Conservation (phyloP, 2,113 vertebrate genomes). For the Saccopteryx bilineata region DNA sequence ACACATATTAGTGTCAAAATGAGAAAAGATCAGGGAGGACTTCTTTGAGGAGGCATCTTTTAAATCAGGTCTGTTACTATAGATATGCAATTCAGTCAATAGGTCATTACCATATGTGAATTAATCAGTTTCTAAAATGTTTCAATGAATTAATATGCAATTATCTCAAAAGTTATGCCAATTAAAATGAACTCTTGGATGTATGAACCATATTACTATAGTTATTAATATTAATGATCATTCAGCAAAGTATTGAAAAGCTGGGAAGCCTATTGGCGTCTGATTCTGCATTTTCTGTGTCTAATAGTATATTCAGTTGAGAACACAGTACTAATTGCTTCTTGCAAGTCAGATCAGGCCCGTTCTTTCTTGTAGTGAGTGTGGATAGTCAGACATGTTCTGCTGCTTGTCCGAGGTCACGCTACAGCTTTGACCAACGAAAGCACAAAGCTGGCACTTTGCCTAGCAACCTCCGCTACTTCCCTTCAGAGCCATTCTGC, state of each 20-base stretch:
- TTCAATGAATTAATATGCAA: neutral
- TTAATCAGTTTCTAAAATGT: constrained; percentile 19
- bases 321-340: neutral
- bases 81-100: neutral
- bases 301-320: neutral
- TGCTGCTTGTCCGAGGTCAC: neutral
- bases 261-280: neutral
- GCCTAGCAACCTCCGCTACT: neutral
- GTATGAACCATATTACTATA: neutral
- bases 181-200: neutral
- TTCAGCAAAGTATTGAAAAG: neutral
- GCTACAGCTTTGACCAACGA: neutral
- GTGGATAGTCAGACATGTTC: neutral
- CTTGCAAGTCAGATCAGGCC: neutral
- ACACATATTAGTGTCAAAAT: neutral
- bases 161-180: neutral
- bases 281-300: neutral
- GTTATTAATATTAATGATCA: neutral
- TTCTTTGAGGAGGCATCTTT: neutral
- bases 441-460: neutral
- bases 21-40: neutral
- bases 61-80: neutral
- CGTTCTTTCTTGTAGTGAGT: neutral
- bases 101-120: neutral
- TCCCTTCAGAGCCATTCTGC: neutral